These are phyloP conservation scores for Dolichopus griseipennis DNA, from an alignment of 2,888 invertebrate genomes.

Conservation along the genomic window DNA sequence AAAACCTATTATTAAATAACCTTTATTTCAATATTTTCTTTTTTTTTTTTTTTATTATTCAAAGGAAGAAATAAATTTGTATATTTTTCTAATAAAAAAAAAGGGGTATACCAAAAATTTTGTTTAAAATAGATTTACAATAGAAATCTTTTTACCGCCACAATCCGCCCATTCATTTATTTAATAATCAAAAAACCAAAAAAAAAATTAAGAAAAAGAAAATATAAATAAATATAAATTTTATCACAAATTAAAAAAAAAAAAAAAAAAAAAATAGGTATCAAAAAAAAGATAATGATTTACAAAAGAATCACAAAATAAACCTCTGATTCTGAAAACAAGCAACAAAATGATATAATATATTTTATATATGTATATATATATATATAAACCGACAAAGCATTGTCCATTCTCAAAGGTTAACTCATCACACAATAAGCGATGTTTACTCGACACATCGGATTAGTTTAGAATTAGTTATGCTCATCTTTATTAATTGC, in stretches of 20 bases:
- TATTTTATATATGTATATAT: no score
- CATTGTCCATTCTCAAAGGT: slow-evolving; percentile 1
- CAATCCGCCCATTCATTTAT: slow-evolving; percentile 6
- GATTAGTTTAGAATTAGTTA: slow-evolving; percentile 8
- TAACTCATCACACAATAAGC: slow-evolving; percentile 6
- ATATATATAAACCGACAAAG: not conserved
- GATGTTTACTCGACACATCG: slow-evolving; percentile 9
- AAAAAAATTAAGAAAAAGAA: not conserved
- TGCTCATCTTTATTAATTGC: slow-evolving; percentile 8
- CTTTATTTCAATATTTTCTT: no score
- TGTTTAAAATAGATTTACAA: not conserved
- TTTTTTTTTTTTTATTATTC: not conserved
- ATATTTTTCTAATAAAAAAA: slow-evolving; percentile 3
- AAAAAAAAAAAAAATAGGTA: not conserved
- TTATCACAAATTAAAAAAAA: not conserved
- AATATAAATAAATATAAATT: no score
- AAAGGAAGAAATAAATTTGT: not conserved
- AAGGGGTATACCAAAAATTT: not conserved
- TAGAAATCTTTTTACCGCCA: not conserved
- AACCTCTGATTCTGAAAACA: not conserved
- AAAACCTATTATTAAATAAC: not conserved
- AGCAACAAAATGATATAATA: not conserved
- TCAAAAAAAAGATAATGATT: not conserved
- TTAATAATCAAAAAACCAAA: not conserved
- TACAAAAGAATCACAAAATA: not conserved